These are phyloP conservation scores for Steatornis caripensis DNA, from an alignment of 2,113 vertebrate species.

Conservation along the genomic window DNA sequence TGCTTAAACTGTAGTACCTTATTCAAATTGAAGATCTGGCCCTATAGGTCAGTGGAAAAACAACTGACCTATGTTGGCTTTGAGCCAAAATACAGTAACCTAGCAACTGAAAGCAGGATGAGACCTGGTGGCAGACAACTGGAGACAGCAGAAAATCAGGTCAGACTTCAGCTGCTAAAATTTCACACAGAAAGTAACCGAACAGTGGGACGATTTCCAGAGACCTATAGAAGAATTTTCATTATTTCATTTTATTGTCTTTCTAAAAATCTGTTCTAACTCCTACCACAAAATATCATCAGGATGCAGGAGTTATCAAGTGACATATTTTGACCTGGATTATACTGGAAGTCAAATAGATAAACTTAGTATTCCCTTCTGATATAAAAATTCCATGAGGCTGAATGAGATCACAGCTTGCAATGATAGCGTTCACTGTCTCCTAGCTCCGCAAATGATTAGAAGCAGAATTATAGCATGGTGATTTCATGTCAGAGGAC, in stretches of 20 bases:
- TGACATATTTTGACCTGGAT: not conserved
- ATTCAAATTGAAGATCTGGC: not conserved
- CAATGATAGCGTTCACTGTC: not conserved
- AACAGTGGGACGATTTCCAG: not conserved
- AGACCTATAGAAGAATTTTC: not conserved
- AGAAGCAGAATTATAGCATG: not conserved
- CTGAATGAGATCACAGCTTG: slow-evolving; percentile 22
- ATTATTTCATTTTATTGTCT: not conserved
- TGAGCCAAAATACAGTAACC: not conserved
- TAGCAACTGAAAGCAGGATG: not conserved
- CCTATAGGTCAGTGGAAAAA: not conserved
- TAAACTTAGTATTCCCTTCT: not conserved
- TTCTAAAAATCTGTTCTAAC: not conserved
- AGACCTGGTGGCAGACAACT: not conserved
- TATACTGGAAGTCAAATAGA: not conserved
- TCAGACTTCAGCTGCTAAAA: not conserved
- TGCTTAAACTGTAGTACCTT: not conserved
- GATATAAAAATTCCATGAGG: not conserved
- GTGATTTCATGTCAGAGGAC: slow-evolving; percentile 45
- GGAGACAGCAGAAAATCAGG: not conserved
- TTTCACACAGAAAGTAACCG: not conserved
- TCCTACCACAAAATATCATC: not conserved
- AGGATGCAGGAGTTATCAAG: not conserved
- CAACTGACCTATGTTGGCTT: not conserved
- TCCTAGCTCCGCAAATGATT: not conserved